These are phyloP conservation scores for Leistus spinibarbis DNA, from an alignment of 2,888 invertebrate genomes.

Conservation along the genomic window DNA sequence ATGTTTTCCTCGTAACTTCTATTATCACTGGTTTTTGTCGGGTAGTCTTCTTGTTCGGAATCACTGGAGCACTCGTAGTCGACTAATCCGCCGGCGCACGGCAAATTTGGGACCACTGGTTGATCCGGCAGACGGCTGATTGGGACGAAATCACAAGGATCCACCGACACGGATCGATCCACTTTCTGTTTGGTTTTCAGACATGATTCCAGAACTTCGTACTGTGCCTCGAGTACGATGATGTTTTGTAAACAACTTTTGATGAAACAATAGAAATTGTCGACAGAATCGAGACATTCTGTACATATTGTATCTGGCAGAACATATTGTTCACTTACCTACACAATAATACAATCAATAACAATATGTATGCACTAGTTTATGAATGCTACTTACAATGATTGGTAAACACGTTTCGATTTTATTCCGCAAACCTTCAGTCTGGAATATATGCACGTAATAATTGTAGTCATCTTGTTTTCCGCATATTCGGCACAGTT, in stretches of 20 bases:
- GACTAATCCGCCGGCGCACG: slow-evolving; percentile 10
- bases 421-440: slow-evolving; percentile 54
- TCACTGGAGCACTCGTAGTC: slow-evolving; percentile 46
- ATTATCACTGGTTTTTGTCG: slow-evolving; percentile 42
- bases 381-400: slow-evolving; percentile 50
- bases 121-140: not conserved
- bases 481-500: slow-evolving; percentile 55
- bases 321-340: slow-evolving; percentile 53
- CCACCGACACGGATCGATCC: slow-evolving; percentile 49
- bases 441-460: slow-evolving; percentile 54
- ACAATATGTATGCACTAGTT: not conserved
- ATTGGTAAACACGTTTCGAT: slow-evolving; percentile 58
- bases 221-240: slow-evolving; percentile 53
- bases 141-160: slow-evolving; percentile 9
- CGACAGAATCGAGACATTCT: slow-evolving; percentile 52
- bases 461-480: slow-evolving; percentile 49
- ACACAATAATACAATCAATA: slow-evolving; percentile 30
- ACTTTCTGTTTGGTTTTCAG: slow-evolving; percentile 53
- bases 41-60: slow-evolving; percentile 49
- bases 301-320: slow-evolving; percentile 55
- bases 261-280: slow-evolving; percentile 53
- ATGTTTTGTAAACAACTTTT: slow-evolving; percentile 55
- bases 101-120: not conserved
- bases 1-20: slow-evolving; percentile 40
- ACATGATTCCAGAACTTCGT: slow-evolving; percentile 54